These are phyloP conservation scores for Bubo scandiacus DNA, from an alignment of 2,113 vertebrate genomes.

Conservation along the genomic window DNA sequence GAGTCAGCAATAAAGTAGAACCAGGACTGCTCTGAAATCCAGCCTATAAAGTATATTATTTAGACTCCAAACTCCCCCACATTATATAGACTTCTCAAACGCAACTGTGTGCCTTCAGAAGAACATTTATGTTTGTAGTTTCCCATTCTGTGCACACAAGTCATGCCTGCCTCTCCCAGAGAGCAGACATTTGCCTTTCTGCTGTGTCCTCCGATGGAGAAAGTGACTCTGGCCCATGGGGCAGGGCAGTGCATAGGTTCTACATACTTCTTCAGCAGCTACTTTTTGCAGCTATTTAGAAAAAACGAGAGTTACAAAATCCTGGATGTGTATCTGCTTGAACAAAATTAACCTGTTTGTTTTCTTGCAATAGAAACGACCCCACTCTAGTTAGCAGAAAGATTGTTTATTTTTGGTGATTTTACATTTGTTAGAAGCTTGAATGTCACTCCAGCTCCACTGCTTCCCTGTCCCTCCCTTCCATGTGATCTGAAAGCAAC, in stretches of 20 bases:
- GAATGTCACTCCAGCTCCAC: constrained; percentile 49
- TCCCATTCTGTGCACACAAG: not conserved
- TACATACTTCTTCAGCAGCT: not conserved
- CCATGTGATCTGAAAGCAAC: constrained; percentile 64
- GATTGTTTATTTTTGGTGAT: constrained; percentile 57
- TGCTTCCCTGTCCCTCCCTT: constrained; percentile 43
- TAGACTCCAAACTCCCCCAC: not conserved
- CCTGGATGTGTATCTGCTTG: not conserved
- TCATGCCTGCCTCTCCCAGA: not conserved
- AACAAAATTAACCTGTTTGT: constrained; percentile 5
- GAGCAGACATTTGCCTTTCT: not conserved
- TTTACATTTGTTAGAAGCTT: constrained; percentile 39
- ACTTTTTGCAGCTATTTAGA: not conserved
- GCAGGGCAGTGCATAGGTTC: not conserved
- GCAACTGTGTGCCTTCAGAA: not conserved
- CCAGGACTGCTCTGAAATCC: not conserved
- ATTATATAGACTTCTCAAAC: not conserved
- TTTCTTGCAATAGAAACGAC: constrained; percentile 36
- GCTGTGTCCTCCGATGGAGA: not conserved
- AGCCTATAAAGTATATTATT: not conserved
- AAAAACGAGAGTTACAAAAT: not conserved
- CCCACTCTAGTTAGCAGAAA: constrained; percentile 2
- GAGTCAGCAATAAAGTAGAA: not conserved
- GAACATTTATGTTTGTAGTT: not conserved
- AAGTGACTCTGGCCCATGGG: not conserved